Base-by-base conservation (phyloP, 2,113 vertebrate species). In the Coregonus clupeaformis region DNA sequence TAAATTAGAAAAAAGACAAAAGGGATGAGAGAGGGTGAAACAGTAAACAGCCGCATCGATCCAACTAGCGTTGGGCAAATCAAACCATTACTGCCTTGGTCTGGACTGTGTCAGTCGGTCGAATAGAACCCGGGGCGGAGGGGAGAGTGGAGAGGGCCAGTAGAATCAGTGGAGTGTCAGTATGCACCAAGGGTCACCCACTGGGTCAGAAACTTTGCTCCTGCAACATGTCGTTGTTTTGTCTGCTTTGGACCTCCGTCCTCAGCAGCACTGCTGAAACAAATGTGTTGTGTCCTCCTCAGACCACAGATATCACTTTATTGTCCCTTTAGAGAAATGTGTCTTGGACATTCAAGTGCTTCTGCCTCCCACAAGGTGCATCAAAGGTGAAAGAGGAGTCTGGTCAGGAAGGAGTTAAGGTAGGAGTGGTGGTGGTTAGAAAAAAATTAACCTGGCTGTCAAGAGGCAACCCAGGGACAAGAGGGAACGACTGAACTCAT, bases 1-100 rank as follows among this genome's bases (percentile, higher is more conserved):
- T 94, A 94, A 93, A 94, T 94, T 94, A 93, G 91, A 92, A 92
- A 91, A 90, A 92, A 92, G 91, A 91, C 89, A 92, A 92, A 93
- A 89, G 88, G 88, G 89, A 89, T 89, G 90, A 92, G 89, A 85
- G 90, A 86, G 89, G 87, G 88, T 92, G 89, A 92, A 91, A 92
- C 88, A 90, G 91, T 91, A 93, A 92, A 90, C 91, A 91, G 90
- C 84, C 59, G 66, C 82, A 93, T 93, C 89, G 91, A 94, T 93
- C 91, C 91, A 85, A 89, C 90, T 89, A 88, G 89, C 82, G 82
- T 91, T 86, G 85, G 90, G 89, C 89, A 91, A 91, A 91, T 93
- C 90, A 91, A 91, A 92, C 91, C 88, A 90, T 91, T 90, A 89
- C 84, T 79, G 82, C 85, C 77, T 18, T 18, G 5, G 49, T 52